Conservation (phyloP, 2,888 invertebrate species). For the Neelides folsomi region DNA sequence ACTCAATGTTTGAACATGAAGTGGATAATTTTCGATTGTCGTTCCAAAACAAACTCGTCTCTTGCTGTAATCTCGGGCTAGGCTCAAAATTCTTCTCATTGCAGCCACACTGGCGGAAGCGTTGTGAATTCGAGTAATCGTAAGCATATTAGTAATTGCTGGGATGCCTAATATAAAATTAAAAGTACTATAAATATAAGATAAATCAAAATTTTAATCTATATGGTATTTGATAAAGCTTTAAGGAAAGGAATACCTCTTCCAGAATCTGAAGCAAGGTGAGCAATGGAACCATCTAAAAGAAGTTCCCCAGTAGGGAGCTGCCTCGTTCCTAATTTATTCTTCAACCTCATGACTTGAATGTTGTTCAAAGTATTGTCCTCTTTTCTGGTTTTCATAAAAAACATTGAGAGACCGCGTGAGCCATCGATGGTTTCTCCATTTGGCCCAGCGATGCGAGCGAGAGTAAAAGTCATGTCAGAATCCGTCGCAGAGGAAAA, state of each 20-base stretch:
- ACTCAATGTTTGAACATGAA: conserved; percentile 43
- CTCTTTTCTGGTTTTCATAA: conserved; percentile 38
- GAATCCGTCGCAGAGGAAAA: conserved; percentile 47
- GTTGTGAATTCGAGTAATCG: conserved; percentile 45
- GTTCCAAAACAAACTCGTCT: conserved; percentile 42
- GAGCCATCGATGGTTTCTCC: conserved; percentile 39
- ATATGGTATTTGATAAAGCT: no score
- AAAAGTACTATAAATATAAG: no score
- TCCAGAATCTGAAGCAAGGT: conserved; percentile 40
- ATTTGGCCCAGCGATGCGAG: conserved; percentile 39
- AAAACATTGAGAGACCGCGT: conserved; percentile 43
- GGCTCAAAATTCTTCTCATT: conserved; percentile 41
- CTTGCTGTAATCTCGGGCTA: conserved; percentile 43
- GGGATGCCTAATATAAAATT: conserved; percentile 35
- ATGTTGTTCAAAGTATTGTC: conserved; percentile 41
- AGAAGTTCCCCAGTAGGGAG: conserved; percentile 46
- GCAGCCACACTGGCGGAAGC: conserved; percentile 38
- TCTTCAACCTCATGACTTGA: conserved; percentile 43
- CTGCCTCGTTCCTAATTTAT: conserved; percentile 46
- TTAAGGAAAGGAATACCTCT: conserved; percentile 35
- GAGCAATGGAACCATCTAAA: conserved; percentile 41
- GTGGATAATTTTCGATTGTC: conserved; percentile 39
- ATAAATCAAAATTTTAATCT: no score
- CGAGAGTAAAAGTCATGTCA: conserved; percentile 44
- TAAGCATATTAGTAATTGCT: conserved; percentile 43